Conservation (phyloP, 2,113 vertebrate genomes). For the Synodontis membranacea region DNA sequence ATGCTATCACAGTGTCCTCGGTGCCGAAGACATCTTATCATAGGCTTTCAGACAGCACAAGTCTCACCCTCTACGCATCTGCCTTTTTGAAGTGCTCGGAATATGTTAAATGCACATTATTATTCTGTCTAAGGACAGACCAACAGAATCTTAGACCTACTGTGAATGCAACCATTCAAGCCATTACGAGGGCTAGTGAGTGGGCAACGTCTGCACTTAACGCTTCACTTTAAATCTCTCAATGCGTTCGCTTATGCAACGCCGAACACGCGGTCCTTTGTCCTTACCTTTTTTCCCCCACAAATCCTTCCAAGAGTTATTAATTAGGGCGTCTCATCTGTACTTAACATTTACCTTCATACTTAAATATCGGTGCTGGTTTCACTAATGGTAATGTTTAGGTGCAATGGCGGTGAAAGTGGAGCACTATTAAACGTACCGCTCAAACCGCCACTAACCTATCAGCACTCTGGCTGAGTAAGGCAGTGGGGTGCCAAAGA, state of each 20-base stretch:
- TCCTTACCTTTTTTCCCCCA: constrained; percentile 38
- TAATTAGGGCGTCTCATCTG: constrained; percentile 37
- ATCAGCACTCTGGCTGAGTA: constrained; percentile 49
- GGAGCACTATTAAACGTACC: background rate
- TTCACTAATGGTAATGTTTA: constrained; percentile 36
- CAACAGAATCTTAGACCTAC: constrained; percentile 39
- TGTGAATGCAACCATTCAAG: constrained; percentile 27
- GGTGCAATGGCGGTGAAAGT: constrained; percentile 5
- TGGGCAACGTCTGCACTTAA: constrained; percentile 51
- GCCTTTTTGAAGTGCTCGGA: constrained; percentile 43
- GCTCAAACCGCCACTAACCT: constrained; percentile 22
- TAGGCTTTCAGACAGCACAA: constrained; percentile 41
- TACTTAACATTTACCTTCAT: constrained; percentile 18
- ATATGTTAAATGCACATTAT: constrained; percentile 51
- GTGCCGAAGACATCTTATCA: constrained; percentile 25
- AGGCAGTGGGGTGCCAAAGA: constrained; percentile 60
- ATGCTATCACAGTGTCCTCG: constrained; percentile 23
- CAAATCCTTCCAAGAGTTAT: constrained; percentile 19
- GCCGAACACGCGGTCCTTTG: constrained; percentile 17
- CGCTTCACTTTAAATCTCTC: constrained; percentile 48
- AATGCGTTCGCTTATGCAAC: constrained; percentile 45
- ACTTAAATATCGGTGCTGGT: constrained; percentile 30
- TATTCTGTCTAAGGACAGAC: constrained; percentile 48
- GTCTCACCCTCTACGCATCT: constrained; percentile 17
- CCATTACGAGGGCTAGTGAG: constrained; percentile 50